Evolutionary conservation across 2,797 vertebrate species (phyloP).

Genomic region (Galaxias olidus): DNA sequence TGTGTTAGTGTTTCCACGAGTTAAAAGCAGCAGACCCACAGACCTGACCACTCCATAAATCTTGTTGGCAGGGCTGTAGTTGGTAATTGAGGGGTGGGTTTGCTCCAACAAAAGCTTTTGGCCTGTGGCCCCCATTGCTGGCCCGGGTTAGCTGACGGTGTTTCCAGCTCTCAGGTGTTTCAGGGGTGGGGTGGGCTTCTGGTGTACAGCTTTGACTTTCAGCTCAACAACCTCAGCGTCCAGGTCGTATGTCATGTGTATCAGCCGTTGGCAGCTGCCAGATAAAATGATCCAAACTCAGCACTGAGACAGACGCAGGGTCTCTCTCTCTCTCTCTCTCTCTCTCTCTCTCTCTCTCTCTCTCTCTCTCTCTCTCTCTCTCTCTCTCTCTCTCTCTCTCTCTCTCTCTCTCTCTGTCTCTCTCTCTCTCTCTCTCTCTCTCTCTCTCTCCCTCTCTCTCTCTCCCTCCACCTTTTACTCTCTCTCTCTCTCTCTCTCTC

Average conservation of each 20-base stretch:
- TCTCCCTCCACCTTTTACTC: no score
- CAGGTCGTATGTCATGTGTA: background rate
- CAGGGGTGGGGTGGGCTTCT: slow-evolving; percentile 4
- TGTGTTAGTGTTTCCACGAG: slow-evolving; percentile 4
- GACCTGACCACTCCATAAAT: slow-evolving; percentile 69
- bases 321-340: background rate
- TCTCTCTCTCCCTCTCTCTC: no score
- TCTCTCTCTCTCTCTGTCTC: no score
- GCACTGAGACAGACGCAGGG: no score
- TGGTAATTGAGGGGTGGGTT: slow-evolving; percentile 55
- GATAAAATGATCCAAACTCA: background rate
- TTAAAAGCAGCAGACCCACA: slow-evolving; percentile 39
- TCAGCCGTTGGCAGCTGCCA: background rate
- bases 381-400: background rate
- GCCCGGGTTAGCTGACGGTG: slow-evolving; percentile 19
- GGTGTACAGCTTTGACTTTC: background rate
- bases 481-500: no score
- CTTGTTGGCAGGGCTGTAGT: slow-evolving; percentile 66
- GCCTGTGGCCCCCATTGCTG: slow-evolving; percentile 34
- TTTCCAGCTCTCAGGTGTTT: slow-evolving; percentile 1
- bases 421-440: no score
- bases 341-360: background rate
- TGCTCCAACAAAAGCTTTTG: slow-evolving; percentile 25
- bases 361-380: background rate
- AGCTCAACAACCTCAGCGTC: background rate